phyloP scores from a whole-genome alignment of 2,113 vertebrate genomes.

The Chamaetylas fuelleborni region DNA sequence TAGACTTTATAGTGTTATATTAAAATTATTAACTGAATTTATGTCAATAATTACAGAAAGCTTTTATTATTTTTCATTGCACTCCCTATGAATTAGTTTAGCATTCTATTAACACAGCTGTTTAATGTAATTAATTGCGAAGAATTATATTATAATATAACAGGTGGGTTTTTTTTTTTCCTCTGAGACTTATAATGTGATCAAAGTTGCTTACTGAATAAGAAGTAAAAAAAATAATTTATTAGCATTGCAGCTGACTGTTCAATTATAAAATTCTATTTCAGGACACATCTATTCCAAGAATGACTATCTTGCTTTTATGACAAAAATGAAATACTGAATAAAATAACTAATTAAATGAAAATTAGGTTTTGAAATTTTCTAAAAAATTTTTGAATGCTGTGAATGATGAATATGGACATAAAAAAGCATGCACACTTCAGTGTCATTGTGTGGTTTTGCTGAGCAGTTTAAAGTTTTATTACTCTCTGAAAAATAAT shows the following conservation, averaged over 20 bases:
- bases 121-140: not conserved
- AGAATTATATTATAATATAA: not conserved
- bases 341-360: not conserved
- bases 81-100: not conserved
- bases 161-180: not conserved
- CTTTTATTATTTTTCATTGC: not conserved
- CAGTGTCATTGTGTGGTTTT: not conserved
- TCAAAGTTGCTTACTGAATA: not conserved
- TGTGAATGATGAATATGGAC: not conserved
- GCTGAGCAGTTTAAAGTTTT: not conserved
- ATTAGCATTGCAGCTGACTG: fast-evolving
- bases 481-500: not conserved
- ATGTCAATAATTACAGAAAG: not conserved
- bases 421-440: fast-evolving
- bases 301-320: not conserved
- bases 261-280: not conserved
- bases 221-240: not conserved
- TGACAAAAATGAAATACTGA: not conserved
- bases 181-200: not conserved
- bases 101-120: not conserved
- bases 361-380: not conserved
- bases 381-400: not conserved
- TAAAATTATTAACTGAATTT: not conserved
- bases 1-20: not conserved
- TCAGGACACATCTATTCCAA: not conserved